Conservation (phyloP, 2,113 vertebrate species). For the Centrocercus urophasianus region DNA sequence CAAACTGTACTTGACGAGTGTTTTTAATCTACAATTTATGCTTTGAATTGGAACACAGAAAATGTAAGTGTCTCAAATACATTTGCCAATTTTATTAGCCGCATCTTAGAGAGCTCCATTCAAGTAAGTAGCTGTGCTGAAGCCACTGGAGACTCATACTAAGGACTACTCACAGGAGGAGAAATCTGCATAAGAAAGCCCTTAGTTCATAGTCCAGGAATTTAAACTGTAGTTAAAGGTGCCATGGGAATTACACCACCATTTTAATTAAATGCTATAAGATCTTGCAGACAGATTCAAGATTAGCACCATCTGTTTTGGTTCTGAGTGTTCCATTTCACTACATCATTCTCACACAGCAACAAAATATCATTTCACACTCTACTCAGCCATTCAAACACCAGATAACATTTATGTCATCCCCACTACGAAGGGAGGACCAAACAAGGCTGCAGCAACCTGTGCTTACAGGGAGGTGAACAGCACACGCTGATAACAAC, state of each 20-base stretch:
- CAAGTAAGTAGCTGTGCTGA: conserved; percentile 44
- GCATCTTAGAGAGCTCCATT: conserved; percentile 7
- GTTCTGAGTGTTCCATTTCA: conserved; percentile 47
- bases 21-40: background rate
- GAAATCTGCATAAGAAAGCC: conserved; percentile 60
- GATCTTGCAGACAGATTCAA: conserved; percentile 70
- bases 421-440: background rate
- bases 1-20: background rate
- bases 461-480: background rate
- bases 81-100: conserved; percentile 15
- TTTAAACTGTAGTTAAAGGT: conserved; percentile 66
- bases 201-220: conserved; percentile 67
- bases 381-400: conserved; percentile 39
- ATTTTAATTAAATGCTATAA: conserved; percentile 76
- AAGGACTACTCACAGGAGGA: conserved; percentile 39
- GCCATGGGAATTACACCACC: conserved; percentile 68
- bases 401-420: background rate
- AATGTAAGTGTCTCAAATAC: background rate
- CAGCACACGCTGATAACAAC: background rate
- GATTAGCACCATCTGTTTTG: conserved; percentile 75
- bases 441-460: background rate
- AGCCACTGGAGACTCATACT: conserved; percentile 28
- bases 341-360: conserved; percentile 39
- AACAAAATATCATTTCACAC: conserved; percentile 47
- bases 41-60: conserved; percentile 1